These are phyloP conservation scores for Myioborus miniatus DNA, from an alignment of 2,797 vertebrate species.

Conservation along the genomic window DNA sequence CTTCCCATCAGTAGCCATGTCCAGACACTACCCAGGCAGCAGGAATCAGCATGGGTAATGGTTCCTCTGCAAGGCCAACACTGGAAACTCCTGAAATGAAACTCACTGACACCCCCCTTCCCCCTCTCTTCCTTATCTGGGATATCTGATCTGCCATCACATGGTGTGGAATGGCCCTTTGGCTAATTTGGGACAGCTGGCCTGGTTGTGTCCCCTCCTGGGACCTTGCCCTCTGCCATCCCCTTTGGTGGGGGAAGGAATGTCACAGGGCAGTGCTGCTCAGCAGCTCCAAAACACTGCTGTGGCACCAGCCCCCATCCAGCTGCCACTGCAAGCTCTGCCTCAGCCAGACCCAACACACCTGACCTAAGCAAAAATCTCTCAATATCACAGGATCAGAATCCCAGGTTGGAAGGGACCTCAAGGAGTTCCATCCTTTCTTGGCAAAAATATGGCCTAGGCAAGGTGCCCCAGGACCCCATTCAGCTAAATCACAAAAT, in stretches of 20 bases:
- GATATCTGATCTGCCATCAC: not conserved
- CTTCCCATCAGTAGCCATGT: not conserved
- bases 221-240: not conserved
- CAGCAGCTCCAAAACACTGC: not conserved
- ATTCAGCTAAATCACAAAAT: not conserved
- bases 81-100: not conserved
- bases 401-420: not conserved
- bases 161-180: not conserved
- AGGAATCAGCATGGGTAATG: rapidly evolving
- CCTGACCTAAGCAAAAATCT: not conserved
- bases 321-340: too few species aligned
- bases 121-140: too few species aligned
- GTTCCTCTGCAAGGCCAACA: not conserved
- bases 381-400: not conserved
- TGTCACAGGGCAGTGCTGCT: not conserved
- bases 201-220: not conserved
- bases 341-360: not conserved
- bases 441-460: not conserved
- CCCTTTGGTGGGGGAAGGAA: not conserved
- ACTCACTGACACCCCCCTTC: not conserved
- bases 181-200: too few species aligned
- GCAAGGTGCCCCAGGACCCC: not conserved
- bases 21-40: rapidly evolving
- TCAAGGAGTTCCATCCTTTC: not conserved
- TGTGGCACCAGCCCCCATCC: not conserved